A percentile compares a stretch with the other conserved stretches of the same genome.
These are phyloP conservation scores for Automeris io DNA, from an alignment of 2,888 invertebrate genomes.

Conservation along the genomic window DNA sequence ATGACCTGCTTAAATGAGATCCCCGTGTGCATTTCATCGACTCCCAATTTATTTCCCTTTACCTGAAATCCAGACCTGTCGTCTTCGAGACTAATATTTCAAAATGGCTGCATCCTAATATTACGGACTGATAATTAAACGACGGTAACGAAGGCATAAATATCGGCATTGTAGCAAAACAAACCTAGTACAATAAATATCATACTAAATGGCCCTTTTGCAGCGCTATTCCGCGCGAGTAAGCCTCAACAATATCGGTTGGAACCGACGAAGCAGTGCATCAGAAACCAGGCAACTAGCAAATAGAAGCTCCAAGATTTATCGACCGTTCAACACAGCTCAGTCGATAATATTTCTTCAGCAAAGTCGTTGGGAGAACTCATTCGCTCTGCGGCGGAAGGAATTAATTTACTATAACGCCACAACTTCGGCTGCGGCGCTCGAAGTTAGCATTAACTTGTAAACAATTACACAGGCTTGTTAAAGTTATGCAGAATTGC, in stretches of 20 bases:
- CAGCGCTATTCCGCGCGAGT: not conserved
- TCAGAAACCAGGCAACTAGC: constrained; percentile 1
- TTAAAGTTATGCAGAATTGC: too few species aligned
- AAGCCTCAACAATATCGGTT: not conserved
- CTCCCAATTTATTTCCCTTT: too few species aligned
- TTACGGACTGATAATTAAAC: not conserved
- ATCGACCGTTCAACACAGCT: constrained; percentile 6
- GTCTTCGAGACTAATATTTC: too few species aligned
- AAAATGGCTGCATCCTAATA: too few species aligned
- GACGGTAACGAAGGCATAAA: not conserved
- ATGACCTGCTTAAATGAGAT: too few species aligned
- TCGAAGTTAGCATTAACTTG: not conserved
- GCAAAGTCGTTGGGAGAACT: constrained; percentile 29
- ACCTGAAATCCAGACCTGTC: too few species aligned
- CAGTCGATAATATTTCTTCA: constrained; percentile 27
- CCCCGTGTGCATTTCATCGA: too few species aligned
- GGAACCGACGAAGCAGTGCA: not conserved
- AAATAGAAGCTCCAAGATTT: constrained; percentile 7
- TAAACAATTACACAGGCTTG: too few species aligned
- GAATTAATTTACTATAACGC: constrained; percentile 34
- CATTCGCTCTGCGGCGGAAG: constrained; percentile 32
- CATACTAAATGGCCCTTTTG: not conserved
- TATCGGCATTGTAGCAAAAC: not conserved
- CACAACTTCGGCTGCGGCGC: constrained; percentile 25
- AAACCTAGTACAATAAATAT: not conserved